Base-by-base conservation (phyloP, 2,888 invertebrate species). In the Brachyptera risi region DNA sequence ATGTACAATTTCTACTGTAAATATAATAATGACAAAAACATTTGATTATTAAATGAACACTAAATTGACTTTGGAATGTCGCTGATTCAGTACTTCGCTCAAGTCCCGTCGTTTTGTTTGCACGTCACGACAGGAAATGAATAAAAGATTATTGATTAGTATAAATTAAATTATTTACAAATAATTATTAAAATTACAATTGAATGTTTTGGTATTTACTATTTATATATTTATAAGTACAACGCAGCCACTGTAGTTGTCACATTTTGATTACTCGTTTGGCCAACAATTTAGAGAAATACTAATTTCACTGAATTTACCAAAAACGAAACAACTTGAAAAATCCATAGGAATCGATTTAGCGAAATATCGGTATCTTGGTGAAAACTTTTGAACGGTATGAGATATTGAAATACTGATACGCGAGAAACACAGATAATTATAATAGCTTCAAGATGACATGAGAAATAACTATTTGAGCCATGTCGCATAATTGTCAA, bases 61-160 rank as follows among this genome's bases (percentile, higher is more conserved):
- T 37, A 21, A 35, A 2, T 35, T 31, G 35, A 54, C 54, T 54
- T 54, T 54, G 54, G 54, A 54, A 37, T 54, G 54, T 11, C 21
- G 54, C 54, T 54, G 17, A 27, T 23, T 54, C 37, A 54, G 54
- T 37, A 3, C 54, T 35, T 11, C 13, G 19, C 21, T 3, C 15
- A 11, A n/a, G n/a, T n/a, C n/a, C n/a, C n/a, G n/a, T n/a, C n/a
- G n/a, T n/a, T n/a, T n/a, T n/a, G n/a, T n/a, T n/a, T n/a, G n/a
- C n/a, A n/a, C n/a, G n/a, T n/a, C n/a, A n/a, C n/a, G n/a, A n/a
- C n/a, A n/a, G n/a, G n/a, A n/a, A n/a, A n/a, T n/a, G n/a, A n/a
- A n/a, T n/a, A n/a, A 51, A 26, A 26, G 15, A 5, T 23, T 24
- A 23, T 24, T 31, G 31, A 15, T 15, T 15, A 31, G 17, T 51